phyloP scores from a whole-genome alignment of 2,888 invertebrate genomes.

The Caenorhabditis sp. region DNA sequence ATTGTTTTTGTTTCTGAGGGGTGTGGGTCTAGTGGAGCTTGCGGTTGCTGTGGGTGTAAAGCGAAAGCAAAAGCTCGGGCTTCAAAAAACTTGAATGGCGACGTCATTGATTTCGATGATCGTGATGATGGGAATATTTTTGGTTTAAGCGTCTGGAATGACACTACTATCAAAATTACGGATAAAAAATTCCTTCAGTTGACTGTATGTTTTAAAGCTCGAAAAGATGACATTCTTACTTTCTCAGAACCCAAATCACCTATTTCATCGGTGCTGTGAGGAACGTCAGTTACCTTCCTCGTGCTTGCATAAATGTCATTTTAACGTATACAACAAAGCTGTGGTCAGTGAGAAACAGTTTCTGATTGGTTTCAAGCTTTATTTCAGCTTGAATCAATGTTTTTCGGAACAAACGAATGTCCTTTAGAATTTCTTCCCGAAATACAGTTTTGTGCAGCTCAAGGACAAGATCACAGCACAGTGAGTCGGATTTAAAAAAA shows the following conservation, averaged over 20 bases:
- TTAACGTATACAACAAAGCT: slow-evolving; percentile 66
- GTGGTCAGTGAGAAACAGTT: slow-evolving; percentile 47
- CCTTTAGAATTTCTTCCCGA: slow-evolving; percentile 79
- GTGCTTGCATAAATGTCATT: slow-evolving; percentile 69
- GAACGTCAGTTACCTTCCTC: slow-evolving; percentile 66
- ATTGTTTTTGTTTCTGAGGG: slow-evolving; percentile 14
- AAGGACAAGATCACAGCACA: slow-evolving; percentile 75
- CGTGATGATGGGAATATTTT: slow-evolving; percentile 70
- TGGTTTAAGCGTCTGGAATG: slow-evolving; percentile 70
- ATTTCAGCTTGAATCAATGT: slow-evolving; percentile 77
- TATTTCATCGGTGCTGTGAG: slow-evolving; percentile 72
- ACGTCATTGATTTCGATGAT: slow-evolving; percentile 19
- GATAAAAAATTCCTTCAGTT: slow-evolving; percentile 36
- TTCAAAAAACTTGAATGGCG: slow-evolving; percentile 48
- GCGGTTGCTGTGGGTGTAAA: slow-evolving; percentile 70
- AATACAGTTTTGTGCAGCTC: slow-evolving; percentile 78
- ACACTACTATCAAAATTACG: slow-evolving; percentile 49
- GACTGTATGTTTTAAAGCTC: neutral
- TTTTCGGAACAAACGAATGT: slow-evolving; percentile 76
- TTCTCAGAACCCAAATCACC: slow-evolving; percentile 68
- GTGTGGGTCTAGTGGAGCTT: slow-evolving; percentile 68
- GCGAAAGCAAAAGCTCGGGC: slow-evolving; percentile 67
- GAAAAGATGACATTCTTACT: too few relatives aligned
- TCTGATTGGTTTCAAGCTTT: neutral
- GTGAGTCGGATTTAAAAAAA: slow-evolving; percentile 32